Base-by-base conservation (phyloP, 2,888 invertebrate species). In the Theodoxus fluviatilis region DNA sequence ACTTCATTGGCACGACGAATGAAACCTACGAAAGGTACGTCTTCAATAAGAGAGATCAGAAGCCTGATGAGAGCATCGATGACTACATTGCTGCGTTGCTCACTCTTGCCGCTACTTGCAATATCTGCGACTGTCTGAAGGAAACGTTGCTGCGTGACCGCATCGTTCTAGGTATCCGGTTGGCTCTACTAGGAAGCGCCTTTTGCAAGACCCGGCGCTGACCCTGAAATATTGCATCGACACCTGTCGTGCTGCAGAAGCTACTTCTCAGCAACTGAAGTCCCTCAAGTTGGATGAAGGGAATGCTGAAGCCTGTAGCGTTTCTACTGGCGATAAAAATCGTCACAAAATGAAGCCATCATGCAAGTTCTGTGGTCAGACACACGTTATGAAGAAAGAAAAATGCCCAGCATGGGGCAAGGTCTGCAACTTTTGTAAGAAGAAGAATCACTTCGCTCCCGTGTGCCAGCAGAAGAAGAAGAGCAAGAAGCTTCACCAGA, bases 341-440 rank as follows among this genome's bases (percentile, higher is more conserved):
- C 31, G 9, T 12, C 25, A 49, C 35, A 67, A 22, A 64, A 63
- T n/a, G 59, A 64, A 64, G 15, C 18, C 15, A 18, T 66, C 52
- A 9, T 74, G 74, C 28, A 67, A 59, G 18, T 73, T 73, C 28
- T 77, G 74, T 72, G 75, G 75, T 2, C 57, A 66, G 12, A 52
- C 28, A 28, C 75, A 75, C 71, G 74, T 68, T 28, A 38, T 35
- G 35, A 57, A 65, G 12, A 74, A 71, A 43, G 67, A 71, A 37
- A 69, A 67, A 15, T 76, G 75, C 69, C 76, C 74, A 31, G 74
- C 75, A 7, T 77, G 70, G 67, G 76, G 73, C n/a, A 73, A 75
- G 47, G 66, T 31, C 6, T 72, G 71, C 37, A 66, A 70, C 6
- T n/a, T 15, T 1, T 76, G 76, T 67, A 40, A 74, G 7, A 71